Percentiles rank a stretch among this genome's conserved stretches.
Evolutionary conservation across 2,113 vertebrate species (phyloP).

Genomic region (Poeciliopsis prolifica): DNA sequence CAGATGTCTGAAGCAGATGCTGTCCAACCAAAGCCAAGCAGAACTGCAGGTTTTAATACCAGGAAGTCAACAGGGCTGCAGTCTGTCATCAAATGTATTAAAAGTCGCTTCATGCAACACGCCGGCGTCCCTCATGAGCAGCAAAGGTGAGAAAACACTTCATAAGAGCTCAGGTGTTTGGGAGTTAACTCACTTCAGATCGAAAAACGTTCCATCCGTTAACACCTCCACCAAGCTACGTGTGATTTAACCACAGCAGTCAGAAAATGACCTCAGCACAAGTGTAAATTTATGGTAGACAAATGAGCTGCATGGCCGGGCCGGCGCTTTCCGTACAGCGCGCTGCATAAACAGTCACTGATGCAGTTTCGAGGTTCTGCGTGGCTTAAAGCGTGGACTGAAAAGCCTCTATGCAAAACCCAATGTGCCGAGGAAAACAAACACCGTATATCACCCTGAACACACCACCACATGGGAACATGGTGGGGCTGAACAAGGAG

Average conservation of each 20-base stretch:
- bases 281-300: slow-evolving; percentile 25
- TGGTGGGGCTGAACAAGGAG: too few relatives aligned
- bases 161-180: slow-evolving; percentile 14
- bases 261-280: slow-evolving; percentile 23
- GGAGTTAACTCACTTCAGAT: slow-evolving; percentile 25
- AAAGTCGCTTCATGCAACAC: slow-evolving; percentile 22
- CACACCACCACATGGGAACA: not conserved
- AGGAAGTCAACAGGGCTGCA: slow-evolving; percentile 48
- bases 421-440: too few relatives aligned
- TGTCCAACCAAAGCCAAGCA: slow-evolving; percentile 40
- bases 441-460: too few relatives aligned
- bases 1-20: slow-evolving; percentile 73
- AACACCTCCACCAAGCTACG: slow-evolving; percentile 27
- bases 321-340: not conserved
- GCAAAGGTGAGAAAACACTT: slow-evolving; percentile 24
- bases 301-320: slow-evolving; percentile 24
- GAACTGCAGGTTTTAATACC: slow-evolving; percentile 40
- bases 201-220: slow-evolving; percentile 33
- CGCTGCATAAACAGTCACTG: not conserved
- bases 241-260: slow-evolving; percentile 29
- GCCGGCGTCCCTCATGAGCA: slow-evolving; percentile 33
- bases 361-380: not conserved
- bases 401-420: not conserved
- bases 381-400: not conserved
- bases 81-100: slow-evolving; percentile 56